Evolutionary conservation across 2,888 invertebrate genomes (phyloP), one percentile per base, ranked within the genome.

Genomic region (Acleris sparsana): DNA sequence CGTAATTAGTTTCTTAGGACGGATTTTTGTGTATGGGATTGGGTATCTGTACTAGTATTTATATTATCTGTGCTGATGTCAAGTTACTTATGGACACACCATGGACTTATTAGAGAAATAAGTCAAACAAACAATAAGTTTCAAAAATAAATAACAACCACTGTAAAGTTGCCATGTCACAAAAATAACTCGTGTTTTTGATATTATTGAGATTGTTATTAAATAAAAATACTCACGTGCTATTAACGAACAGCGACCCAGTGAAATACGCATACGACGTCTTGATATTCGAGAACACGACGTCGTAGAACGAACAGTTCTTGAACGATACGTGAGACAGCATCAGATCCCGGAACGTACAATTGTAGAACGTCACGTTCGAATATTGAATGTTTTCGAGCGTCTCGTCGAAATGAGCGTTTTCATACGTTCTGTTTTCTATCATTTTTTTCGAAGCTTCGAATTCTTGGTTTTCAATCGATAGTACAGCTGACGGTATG

Each of bases 281-380:
- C 82, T 95, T 95, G 52, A 96, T 94, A 73, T 95, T 95, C 39
- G 94, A 93, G 78, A 97, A 95, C 71, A 95, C 94, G 4, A 94
- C 94, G 52, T 94, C 94, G n/a, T 89, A 87, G 78, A 97, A 95
- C 6, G 94, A 92, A 79, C 96, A 96, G 77, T 95, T 95, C 72
- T 89, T 86, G 82, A 96, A 96, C 67, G 94, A 89, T 20, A 96
- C 95, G 75, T 96, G 96, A 68, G 94, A 96, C 82, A 96, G 92
- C 72, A 95, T 87, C 83, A 96, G 91, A 73, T 95, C 94, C 20
- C 93, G 92, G 81, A 96, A 96, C 20, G 94, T 94, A 77, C 95
- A 95, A 70, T 95, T 94, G 39, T 83, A 80, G 82, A 96, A 96
- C 16, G 89, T 88, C 2, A 93, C 93, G 68, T 94, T 92, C 67